Evolutionary conservation across 2,113 vertebrate species (phyloP), one percentile per base, ranked within the genome.

Genomic region (Glareola pratincola): DNA sequence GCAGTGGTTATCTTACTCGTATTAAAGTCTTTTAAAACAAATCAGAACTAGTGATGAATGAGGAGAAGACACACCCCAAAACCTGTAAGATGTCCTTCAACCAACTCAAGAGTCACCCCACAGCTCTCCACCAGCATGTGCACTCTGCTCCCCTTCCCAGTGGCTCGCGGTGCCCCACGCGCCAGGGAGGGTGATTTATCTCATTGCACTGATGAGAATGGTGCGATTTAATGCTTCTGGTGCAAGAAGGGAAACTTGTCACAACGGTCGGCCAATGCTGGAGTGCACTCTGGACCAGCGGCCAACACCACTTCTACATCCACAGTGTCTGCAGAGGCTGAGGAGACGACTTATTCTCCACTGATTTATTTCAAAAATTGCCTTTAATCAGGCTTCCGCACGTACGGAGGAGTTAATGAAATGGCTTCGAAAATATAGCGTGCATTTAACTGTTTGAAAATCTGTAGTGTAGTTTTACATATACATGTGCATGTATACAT

Each of bases 131-230:
- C 8, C 34, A 36, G 18, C 21, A 16, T 0, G 0, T 19, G 36
- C 30, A 60, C 4, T 14, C 51, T 48, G 32, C 26, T 51, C 1
- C n/a, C 24, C 22, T n/a, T 41, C 67, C 32, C 60, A 32, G 15
- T 6, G 48, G 27, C 47, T 68, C 26, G 20, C 3, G 34, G 53
- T 29, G 29, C 23, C 27, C 60, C 1, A 2, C 0, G 0, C 22
- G 8, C 12, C 45, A 48, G 17, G 30, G 15, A 50, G 18, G 18
- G 5, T 7, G 8, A 18, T 37, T 45, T 39, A 26, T 17, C 15
- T 54, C n/a, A 37, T 8, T 34, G 68, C 7, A 32, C 23, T 50
- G 30, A 50, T 9, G 12, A 54, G 3, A 57, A 2, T 18, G 34
- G 20, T 48, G 41, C 21, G 20, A 47, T 26, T 23, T 37, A 36